phyloP scores from a whole-genome alignment of 2,113 vertebrate species.

The Hirundichthys speculiger region DNA sequence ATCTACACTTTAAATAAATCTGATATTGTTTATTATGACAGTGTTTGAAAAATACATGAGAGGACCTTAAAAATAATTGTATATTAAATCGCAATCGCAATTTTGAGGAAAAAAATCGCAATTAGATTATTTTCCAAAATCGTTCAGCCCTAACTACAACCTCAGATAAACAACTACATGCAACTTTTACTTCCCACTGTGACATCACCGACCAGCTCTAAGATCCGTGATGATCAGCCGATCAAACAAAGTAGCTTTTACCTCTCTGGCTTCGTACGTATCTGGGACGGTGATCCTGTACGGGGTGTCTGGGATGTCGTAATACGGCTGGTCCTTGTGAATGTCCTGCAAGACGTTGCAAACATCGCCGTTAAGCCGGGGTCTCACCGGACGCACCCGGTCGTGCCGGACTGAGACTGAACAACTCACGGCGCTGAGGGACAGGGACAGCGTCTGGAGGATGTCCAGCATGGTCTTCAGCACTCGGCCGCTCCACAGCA shows the following conservation, averaged over 20 bases:
- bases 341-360: conserved; percentile 85
- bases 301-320: conserved; percentile 95
- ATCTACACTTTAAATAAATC: no score
- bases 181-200: no score
- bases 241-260: conserved; percentile 42
- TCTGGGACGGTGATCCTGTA: conserved; percentile 97
- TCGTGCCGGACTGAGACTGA: not conserved
- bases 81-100: no score
- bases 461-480: conserved; percentile 98
- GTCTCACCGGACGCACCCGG: no score
- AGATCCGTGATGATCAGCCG: not conserved
- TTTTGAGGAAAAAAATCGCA: no score
- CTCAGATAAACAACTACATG: no score
- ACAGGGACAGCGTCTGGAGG: conserved; percentile 95
- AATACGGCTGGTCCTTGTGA: conserved; percentile 97
- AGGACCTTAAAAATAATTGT: no score
- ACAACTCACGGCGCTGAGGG: conserved; percentile 91
- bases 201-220: no score
- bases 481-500: conserved; percentile 96
- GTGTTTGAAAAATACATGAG: no score
- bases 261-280: conserved; percentile 95
- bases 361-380: not conserved
- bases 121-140: no score
- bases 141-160: no score
- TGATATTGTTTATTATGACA: no score